A percentile compares a stretch with the other conserved stretches of the same genome.
Conservation (phyloP, 2,113 vertebrate species). For the Myocastor coypus region DNA sequence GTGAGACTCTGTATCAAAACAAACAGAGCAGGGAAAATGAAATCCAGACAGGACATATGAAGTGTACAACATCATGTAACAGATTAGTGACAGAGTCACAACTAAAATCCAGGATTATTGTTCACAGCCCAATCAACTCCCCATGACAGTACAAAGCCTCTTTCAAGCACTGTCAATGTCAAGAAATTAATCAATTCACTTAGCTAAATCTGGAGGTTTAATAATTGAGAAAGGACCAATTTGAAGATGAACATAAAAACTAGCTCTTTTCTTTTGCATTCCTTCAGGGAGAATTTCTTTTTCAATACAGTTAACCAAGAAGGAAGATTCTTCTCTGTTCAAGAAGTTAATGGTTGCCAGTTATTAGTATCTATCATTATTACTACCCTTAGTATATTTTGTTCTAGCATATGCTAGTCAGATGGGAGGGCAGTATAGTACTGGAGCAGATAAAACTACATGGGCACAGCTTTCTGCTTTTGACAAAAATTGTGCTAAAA, state of each 20-base stretch:
- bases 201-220: constrained; percentile 4
- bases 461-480: constrained; percentile 59
- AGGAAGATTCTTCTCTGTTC: background rate
- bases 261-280: background rate
- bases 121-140: background rate
- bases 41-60: background rate
- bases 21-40: background rate
- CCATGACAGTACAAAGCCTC: background rate
- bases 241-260: background rate
- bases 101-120: background rate
- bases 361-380: constrained; percentile 12
- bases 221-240: background rate
- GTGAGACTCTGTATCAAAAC: background rate
- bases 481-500: constrained; percentile 63
- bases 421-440: constrained; percentile 47
- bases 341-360: background rate
- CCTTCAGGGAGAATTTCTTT: constrained; percentile 43
- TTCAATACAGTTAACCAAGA: constrained; percentile 30
- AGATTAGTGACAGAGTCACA: constrained; percentile 3
- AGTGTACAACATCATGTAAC: background rate
- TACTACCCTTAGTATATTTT: constrained; percentile 19
- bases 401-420: constrained; percentile 21
- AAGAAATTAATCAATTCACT: constrained; percentile 36
- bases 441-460: constrained; percentile 34
- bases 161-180: constrained; percentile 37